Conservation (phyloP, 2,113 vertebrate species). For the Cairina moschata region DNA sequence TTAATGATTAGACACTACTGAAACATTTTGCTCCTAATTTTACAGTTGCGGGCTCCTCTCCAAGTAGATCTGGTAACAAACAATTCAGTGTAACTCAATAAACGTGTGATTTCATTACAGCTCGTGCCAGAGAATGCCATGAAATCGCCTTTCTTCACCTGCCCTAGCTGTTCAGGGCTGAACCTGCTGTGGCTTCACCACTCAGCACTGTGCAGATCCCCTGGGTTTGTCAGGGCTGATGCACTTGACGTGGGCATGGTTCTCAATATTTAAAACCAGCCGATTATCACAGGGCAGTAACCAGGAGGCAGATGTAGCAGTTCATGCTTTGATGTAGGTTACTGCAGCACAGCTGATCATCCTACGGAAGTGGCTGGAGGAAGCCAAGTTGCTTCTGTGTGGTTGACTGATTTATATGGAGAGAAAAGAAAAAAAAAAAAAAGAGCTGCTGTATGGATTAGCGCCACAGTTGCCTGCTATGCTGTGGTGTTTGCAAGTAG, state of each 20-base stretch:
- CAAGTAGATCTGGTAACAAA: not conserved
- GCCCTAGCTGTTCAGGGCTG: not conserved
- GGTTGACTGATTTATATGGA: not conserved
- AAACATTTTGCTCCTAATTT: not conserved
- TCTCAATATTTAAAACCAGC: not conserved
- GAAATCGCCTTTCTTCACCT: not conserved
- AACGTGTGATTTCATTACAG: not conserved
- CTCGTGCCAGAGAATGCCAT: not conserved
- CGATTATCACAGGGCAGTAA: not conserved
- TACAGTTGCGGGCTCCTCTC: not conserved
- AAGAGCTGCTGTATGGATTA: not conserved
- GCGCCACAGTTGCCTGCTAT: not conserved
- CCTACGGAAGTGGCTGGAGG: not conserved
- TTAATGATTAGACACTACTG: not conserved
- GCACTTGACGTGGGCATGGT: not conserved
- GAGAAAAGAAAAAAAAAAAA: not conserved
- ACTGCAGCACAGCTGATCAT: not conserved
- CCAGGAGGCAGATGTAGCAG: not conserved
- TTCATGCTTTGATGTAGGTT: not conserved
- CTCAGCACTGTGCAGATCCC: not conserved
- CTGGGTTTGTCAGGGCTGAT: not conserved
- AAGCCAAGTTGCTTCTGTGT: not conserved
- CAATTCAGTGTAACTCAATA: not conserved
- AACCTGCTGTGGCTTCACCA: not conserved
- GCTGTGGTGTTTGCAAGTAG: not conserved